Conservation (phyloP, 1,140 invertebrate genomes). For the Papilio polyxenes region DNA sequence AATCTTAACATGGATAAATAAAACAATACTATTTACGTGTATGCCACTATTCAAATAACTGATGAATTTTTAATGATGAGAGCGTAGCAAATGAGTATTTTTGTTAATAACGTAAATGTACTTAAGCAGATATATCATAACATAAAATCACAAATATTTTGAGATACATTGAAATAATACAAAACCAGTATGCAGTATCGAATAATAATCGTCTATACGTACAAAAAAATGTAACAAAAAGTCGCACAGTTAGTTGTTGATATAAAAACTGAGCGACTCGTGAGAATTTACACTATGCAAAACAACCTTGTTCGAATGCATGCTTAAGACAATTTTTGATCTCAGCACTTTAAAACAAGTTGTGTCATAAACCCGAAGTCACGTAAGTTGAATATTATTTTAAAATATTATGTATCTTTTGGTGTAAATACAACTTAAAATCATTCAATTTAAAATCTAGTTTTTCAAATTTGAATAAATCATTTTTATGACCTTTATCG, state of each 20-base stretch:
- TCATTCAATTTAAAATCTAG: no score
- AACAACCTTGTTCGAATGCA: slow-evolving; percentile 5
- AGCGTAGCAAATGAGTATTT: no score
- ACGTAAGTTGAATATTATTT: slow-evolving; percentile 11
- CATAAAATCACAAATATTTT: no score
- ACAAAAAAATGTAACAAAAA: background rate
- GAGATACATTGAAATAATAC: background rate
- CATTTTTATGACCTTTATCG: no score
- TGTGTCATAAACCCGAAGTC: background rate
- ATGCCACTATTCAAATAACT: no score
- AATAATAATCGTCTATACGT: background rate
- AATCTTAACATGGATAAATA: no score
- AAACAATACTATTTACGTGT: no score
- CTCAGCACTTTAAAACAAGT: background rate
- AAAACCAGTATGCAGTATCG: background rate
- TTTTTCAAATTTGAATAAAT: no score
- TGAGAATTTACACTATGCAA: slow-evolving; percentile 11
- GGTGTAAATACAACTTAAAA: background rate
- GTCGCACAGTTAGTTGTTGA: background rate
- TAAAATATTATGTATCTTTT: background rate
- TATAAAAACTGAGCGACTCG: background rate
- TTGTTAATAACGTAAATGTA: no score
- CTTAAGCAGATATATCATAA: no score
- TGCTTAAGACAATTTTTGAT: background rate
- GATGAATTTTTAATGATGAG: no score